Evolutionary conservation across 2,888 invertebrate genomes (phyloP).

Genomic region (Diplazon laetatorius): DNA sequence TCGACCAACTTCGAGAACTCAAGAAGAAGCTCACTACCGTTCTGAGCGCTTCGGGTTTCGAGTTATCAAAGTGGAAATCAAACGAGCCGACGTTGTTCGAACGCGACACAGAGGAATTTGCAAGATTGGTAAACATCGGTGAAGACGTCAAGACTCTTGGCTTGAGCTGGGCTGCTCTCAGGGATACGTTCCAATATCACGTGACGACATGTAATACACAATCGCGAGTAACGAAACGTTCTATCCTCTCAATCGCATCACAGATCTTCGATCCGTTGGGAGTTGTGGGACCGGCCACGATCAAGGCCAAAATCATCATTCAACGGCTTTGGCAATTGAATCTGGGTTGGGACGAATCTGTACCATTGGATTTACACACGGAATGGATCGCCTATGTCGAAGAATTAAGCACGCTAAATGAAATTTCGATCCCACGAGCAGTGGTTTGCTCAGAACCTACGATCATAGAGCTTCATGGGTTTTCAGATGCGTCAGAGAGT

Average conservation of each 20-base stretch:
- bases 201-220: background rate
- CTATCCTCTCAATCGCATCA: conserved; percentile 13
- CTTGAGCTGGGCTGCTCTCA: conserved; percentile 20
- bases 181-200: conserved; percentile 33
- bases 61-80: conserved; percentile 51
- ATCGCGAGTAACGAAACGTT: conserved; percentile 16
- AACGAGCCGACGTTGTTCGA: conserved; percentile 24
- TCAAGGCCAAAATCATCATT: conserved; percentile 21
- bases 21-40: conserved; percentile 45
- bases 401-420: background rate
- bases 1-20: conserved; percentile 9
- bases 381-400: background rate
- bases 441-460: conserved; percentile 8
- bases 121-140: conserved; percentile 14
- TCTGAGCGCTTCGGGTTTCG: conserved; percentile 38
- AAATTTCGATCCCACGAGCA: conserved; percentile 19
- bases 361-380: conserved; percentile 1
- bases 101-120: conserved; percentile 19
- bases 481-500: conserved; percentile 17
- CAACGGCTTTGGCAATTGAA: conserved; percentile 18
- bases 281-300: conserved; percentile 12
- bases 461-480: conserved; percentile 21
- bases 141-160: conserved; percentile 42
- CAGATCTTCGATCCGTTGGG: conserved; percentile 24
- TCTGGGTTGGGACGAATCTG: conserved; percentile 4